These are phyloP conservation scores for Sphecodes monilicornis DNA, from an alignment of 2,888 invertebrate species.

Conservation along the genomic window DNA sequence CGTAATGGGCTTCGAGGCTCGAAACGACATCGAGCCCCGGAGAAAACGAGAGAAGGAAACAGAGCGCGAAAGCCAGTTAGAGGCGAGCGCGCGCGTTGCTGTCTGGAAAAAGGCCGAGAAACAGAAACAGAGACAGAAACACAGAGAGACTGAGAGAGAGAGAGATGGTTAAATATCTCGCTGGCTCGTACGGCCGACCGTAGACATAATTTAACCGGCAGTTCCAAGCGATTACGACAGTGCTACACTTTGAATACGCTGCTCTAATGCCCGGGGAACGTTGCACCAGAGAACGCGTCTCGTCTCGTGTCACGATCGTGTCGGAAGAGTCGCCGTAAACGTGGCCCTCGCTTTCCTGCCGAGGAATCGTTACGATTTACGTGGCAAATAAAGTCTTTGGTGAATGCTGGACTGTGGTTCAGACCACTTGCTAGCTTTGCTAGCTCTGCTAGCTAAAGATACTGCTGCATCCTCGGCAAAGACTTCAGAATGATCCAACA, in stretches of 20 bases:
- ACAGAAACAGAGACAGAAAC: neutral
- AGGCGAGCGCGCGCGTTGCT: neutral
- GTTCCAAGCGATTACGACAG: slow-evolving; percentile 67
- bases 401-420: neutral
- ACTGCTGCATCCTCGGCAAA: neutral
- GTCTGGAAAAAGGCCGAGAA: slow-evolving; percentile 5
- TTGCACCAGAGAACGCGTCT: neutral
- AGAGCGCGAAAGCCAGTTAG: slow-evolving; percentile 32
- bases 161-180: slow-evolving; percentile 49
- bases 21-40: slow-evolving; percentile 38
- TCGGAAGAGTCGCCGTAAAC: neutral
- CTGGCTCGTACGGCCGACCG: slow-evolving; percentile 43
- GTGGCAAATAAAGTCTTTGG: neutral
- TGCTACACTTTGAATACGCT: slow-evolving; percentile 59
- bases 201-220: slow-evolving; percentile 63
- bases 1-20: slow-evolving; percentile 52
- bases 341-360: neutral
- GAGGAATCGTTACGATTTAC: neutral
- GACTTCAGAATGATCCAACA: neutral
- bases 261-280: slow-evolving; percentile 31
- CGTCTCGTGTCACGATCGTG: slow-evolving; percentile 2
- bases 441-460: neutral
- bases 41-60: slow-evolving; percentile 28
- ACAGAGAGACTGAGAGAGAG: slow-evolving; percentile 15
- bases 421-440: neutral